Evolutionary conservation across 2,797 vertebrate species (phyloP).

Genomic region (Pyrrhura leucotis): DNA sequence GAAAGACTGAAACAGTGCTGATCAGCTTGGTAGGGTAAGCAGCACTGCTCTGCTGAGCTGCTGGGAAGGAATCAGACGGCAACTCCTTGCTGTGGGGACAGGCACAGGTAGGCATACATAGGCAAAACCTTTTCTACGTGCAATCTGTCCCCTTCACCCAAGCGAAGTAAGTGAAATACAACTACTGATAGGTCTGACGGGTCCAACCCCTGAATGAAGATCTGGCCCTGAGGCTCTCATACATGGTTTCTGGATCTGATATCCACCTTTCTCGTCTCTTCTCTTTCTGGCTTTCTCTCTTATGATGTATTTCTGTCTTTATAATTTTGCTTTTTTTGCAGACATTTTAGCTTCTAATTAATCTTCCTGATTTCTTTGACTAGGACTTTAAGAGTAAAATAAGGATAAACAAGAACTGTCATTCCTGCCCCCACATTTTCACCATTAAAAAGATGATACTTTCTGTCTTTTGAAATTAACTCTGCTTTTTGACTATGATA

Average conservation of each 20-base stretch:
- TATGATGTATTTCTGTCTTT: neutral
- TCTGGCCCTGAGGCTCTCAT: rapidly evolving
- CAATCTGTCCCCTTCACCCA: neutral
- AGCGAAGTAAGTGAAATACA: neutral
- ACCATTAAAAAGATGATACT: neutral
- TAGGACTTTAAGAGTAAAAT: neutral
- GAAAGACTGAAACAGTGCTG: neutral
- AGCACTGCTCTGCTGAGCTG: neutral
- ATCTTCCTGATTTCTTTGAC: neutral
- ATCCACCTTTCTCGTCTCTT: neutral
- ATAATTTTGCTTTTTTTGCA: neutral
- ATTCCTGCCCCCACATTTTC: rapidly evolving
- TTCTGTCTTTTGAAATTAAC: neutral
- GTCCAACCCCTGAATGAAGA: neutral
- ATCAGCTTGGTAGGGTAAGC: neutral
- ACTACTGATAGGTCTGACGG: neutral
- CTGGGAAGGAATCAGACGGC: neutral
- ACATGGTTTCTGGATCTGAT: neutral
- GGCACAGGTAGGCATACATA: neutral
- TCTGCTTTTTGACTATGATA: neutral
- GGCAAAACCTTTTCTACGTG: rapidly evolving
- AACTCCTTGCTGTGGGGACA: neutral
- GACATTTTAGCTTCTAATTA: neutral
- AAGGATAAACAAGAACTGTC: neutral
- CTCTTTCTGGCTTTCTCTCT: neutral